Conservation (phyloP, 2,888 invertebrate genomes). For the Erebia palarica region DNA sequence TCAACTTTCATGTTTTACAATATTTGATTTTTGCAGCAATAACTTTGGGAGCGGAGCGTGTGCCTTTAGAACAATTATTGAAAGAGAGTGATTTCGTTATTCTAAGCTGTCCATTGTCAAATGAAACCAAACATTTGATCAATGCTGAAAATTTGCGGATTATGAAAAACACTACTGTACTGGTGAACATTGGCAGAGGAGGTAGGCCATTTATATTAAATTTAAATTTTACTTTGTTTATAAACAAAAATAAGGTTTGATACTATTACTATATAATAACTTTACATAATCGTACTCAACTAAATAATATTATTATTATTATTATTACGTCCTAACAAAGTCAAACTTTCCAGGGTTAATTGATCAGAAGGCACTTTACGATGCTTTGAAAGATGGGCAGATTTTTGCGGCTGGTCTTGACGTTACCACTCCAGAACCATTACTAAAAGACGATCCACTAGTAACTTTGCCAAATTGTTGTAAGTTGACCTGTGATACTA, state of each 20-base stretch:
- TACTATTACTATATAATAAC: too few species aligned
- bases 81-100: conserved; percentile 89
- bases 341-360: conserved; percentile 77
- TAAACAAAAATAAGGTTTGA: too few species aligned
- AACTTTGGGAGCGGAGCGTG: conserved; percentile 83
- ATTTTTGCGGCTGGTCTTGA: conserved; percentile 96
- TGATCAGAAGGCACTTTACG: conserved; percentile 89
- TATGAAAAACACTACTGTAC: conserved; percentile 89
- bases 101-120: conserved; percentile 85
- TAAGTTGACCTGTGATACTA: conserved; percentile 63
- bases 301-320: too few species aligned
- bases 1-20: neutral
- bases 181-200: conserved; percentile 90
- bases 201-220: conserved; percentile 57
- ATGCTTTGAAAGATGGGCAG: conserved; percentile 86
- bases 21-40: conserved; percentile 53
- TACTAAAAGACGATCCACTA: conserved; percentile 89
- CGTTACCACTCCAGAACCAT: conserved; percentile 94
- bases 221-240: too few species aligned
- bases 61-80: conserved; percentile 86
- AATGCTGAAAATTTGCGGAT: conserved; percentile 84
- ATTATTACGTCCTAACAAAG: neutral
- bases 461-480: conserved; percentile 90
- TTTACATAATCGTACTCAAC: too few species aligned
- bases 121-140: conserved; percentile 87